phyloP scores from a whole-genome alignment of 2,797 vertebrate genomes.

The Mormyrops boulengeri region DNA sequence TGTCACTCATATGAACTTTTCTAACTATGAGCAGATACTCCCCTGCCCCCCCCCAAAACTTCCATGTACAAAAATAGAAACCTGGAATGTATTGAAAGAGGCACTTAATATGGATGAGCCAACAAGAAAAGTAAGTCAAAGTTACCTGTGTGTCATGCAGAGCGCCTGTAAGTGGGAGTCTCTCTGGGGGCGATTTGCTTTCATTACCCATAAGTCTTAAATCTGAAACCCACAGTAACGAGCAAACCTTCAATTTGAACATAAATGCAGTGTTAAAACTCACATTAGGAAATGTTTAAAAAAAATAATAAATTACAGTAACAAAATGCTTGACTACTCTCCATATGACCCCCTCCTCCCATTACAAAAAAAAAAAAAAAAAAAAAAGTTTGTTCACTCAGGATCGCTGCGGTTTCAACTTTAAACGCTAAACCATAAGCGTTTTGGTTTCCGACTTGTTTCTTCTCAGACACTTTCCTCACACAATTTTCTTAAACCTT shows the following conservation, averaged over 20 bases:
- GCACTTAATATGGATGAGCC: constrained; percentile 68
- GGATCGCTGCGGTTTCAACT: constrained; percentile 19
- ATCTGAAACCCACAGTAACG: neutral
- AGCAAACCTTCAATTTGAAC: constrained; percentile 28
- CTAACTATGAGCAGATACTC: constrained; percentile 63
- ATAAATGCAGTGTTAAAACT: constrained; percentile 33
- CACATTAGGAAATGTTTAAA: constrained; percentile 29
- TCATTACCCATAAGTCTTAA: neutral
- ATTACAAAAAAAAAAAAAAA: neutral
- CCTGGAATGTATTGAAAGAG: constrained; percentile 91
- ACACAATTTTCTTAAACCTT: neutral
- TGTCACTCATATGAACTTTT: constrained; percentile 75
- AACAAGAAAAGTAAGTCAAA: constrained; percentile 44
- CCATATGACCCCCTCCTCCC: neutral
- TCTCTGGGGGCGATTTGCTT: neutral
- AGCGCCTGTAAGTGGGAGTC: constrained; percentile 48
- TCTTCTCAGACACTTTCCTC: neutral
- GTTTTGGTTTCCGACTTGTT: constrained; percentile 11
- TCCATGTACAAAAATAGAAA: constrained; percentile 38
- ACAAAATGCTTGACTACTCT: neutral
- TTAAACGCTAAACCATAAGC: neutral
- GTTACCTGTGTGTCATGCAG: constrained; percentile 63
- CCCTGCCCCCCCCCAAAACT: constrained; percentile 1
- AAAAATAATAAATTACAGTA: neutral
- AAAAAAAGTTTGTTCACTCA: constrained; percentile 24